Conservation (phyloP, 2,888 invertebrate genomes). For the Hydrotaea cyrtoneurina region DNA sequence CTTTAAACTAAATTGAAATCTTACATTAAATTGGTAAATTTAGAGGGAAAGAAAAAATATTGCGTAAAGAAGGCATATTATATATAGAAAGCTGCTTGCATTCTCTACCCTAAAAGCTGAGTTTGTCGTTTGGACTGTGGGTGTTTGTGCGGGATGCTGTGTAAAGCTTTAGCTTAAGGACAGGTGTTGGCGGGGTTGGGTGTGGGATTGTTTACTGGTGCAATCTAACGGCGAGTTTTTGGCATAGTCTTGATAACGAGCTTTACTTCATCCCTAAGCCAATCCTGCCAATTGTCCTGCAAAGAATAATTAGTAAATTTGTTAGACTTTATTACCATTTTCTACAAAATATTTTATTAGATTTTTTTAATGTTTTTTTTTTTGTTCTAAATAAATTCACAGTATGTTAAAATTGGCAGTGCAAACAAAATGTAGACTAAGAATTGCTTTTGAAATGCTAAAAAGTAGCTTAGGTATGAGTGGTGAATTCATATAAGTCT, state of each 20-base stretch:
- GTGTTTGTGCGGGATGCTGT: background rate
- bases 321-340: background rate
- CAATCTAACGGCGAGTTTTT: constrained; percentile 60
- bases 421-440: too few species aligned
- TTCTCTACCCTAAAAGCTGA: constrained; percentile 47
- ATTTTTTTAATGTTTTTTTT: constrained; percentile 6
- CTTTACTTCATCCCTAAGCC: constrained; percentile 79
- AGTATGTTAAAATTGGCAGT: background rate
- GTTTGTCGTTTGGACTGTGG: background rate
- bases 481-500: too few species aligned
- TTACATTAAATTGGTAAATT: background rate
- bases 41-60: constrained; percentile 43
- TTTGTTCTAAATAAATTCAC: background rate
- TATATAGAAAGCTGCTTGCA: constrained; percentile 53
- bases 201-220: constrained; percentile 2
- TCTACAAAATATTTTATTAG: background rate
- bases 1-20: background rate
- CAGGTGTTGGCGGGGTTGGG: constrained; percentile 34
- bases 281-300: constrained; percentile 79
- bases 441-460: too few species aligned
- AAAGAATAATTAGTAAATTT: constrained; percentile 61
- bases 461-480: too few species aligned
- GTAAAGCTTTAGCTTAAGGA: constrained; percentile 18
- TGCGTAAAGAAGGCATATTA: too few species aligned
- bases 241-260: constrained; percentile 73